phyloP scores from a whole-genome alignment of 2,888 invertebrate genomes.

The Aphidoletes aphidimyza region DNA sequence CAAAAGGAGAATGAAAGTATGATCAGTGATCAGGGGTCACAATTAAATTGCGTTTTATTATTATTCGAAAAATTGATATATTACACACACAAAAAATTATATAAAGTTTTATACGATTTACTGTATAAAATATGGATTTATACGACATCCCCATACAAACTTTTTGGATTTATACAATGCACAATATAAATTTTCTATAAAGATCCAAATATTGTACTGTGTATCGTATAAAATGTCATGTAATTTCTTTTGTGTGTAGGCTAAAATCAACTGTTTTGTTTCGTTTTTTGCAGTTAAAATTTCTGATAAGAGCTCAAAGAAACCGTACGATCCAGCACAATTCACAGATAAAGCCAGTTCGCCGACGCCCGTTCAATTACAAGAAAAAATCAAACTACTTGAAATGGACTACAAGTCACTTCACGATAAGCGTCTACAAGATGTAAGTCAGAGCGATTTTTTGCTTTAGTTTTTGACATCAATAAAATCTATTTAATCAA shows the following conservation, averaged over 20 bases:
- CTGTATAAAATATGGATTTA: too few relatives aligned
- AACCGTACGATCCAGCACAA: constrained; percentile 64
- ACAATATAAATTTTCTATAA: too few relatives aligned
- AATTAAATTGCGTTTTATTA: neutral
- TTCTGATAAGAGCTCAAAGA: constrained; percentile 61
- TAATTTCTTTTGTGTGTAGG: too few relatives aligned
- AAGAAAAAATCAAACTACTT: constrained; percentile 76
- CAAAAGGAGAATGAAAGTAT: constrained; percentile 80
- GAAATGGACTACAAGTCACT: constrained; percentile 80
- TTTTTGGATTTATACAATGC: too few relatives aligned
- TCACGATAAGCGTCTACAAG: constrained; percentile 82
- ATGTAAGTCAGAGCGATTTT: constrained; percentile 71
- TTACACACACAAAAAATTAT: too few relatives aligned
- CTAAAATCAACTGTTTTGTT: neutral
- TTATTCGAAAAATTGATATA: too few relatives aligned
- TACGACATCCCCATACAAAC: too few relatives aligned
- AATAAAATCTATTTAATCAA: constrained; percentile 58
- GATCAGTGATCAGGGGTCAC: neutral
- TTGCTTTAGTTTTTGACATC: neutral
- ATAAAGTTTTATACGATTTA: too few relatives aligned
- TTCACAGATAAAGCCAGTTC: constrained; percentile 63
- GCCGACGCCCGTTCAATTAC: constrained; percentile 63
- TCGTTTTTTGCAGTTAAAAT: constrained; percentile 17
- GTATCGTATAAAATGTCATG: too few relatives aligned
- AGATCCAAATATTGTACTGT: too few relatives aligned